Percentiles rank a stretch among this genome's conserved stretches.
Evolutionary conservation across 53 echinoderm and acorn worm species (phyloP).

Genomic region (Echinometra lucunter): DNA sequence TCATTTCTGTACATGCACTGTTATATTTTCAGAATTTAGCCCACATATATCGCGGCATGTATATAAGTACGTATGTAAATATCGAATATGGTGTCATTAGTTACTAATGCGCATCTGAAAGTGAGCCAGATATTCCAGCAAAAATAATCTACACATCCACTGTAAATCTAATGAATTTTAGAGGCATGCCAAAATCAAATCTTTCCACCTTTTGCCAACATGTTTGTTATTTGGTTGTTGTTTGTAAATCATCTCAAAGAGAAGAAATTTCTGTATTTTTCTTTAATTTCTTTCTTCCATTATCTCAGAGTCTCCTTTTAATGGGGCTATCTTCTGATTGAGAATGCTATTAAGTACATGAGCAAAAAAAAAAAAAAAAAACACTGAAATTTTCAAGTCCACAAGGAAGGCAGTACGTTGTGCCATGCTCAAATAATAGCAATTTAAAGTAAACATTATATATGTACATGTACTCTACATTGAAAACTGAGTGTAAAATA

Average conservation of each 20-base stretch:
- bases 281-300: neutral
- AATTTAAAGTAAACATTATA: too few species aligned
- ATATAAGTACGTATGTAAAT: neutral
- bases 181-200: neutral
- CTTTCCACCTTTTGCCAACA: neutral
- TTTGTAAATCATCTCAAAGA: neutral
- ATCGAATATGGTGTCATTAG: too few species aligned
- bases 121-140: neutral
- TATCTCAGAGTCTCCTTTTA: too few species aligned
- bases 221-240: neutral
- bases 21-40: neutral
- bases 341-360: too few species aligned
- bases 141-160: neutral
- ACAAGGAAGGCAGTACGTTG: too few species aligned
- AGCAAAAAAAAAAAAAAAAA: too few species aligned
- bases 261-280: neutral
- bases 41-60: neutral
- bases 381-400: too few species aligned
- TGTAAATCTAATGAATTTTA: neutral
- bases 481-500: too few species aligned
- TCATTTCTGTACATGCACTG: neutral
- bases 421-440: too few species aligned
- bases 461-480: too few species aligned
- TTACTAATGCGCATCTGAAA: neutral
- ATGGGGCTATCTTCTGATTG: too few species aligned